Evolutionary conservation across 2,888 invertebrate species (phyloP), one percentile per base, ranked within the genome.

Genomic region (Diogma glabrata): DNA sequence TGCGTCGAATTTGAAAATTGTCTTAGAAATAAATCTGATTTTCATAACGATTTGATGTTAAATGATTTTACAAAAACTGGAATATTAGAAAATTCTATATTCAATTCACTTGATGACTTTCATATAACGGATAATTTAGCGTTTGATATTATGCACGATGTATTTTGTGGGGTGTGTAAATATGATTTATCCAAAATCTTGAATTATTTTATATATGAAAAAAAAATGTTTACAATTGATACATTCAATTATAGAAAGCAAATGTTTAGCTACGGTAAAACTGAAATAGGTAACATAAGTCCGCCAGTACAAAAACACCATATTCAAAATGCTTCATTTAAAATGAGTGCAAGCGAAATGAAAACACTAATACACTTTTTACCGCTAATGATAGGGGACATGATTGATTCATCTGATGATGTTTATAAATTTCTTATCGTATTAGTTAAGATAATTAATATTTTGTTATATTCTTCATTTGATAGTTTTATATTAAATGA

Each of bases 261-360:
- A 33, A 33, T 4, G 14, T 33, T 33, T 17, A 17, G 9, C 16
- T 36, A 36, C 17, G 36, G 3, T 36, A 8, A 7, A 17, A 17
- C 9, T 14, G 36, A 36, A 36, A 14, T 14, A 14, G 16, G 16
- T 7, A 36, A n/a, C n/a, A n/a, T n/a, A 45, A 49, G 53, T 24
- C 16, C 47, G 12, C 28, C 51, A 36, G 49, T 53, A 16, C 17
- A 53, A 49, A 51, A 53, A 48, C 22, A 51, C 50, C 54, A 54
- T 40, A 52, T 54, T 12, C 14, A 52, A 50, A 54, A 50, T 43
- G 20, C 48, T 10, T 16, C 12, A 26, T 52, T 54, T 19, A 54
- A 52, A 54, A 54, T 54, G 49, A 51, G 38, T 22, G 54, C 54
- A 24, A 52, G 45, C 40, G 47, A 54, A 48, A 54, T 54, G 54